Base-by-base conservation (phyloP, 2,888 invertebrate species). In the Eilema depressum region DNA sequence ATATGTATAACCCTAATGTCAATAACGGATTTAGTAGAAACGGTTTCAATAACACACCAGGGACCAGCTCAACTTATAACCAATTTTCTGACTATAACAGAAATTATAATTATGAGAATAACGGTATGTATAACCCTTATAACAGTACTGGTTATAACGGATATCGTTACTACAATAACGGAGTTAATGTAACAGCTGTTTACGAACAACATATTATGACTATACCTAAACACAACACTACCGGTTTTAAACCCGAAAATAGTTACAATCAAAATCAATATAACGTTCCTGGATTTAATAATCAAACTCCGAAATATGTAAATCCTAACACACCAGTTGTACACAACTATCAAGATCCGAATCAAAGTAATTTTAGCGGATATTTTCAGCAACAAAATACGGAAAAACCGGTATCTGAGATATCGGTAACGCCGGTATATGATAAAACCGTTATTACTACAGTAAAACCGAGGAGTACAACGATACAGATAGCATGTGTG, bases 311-410 rank as follows among this genome's bases (percentile, higher is more conserved):
- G 7, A 28, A 28, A n/a, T n/a, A n/a, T 11, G 37, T 12, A 25
- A 33, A 33, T 57, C 8, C 23, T 2, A 57, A 20, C 20, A 66
- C 14, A 3, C 11, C 57, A 26, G 7, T 20, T 23, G 37, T 37
- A 60, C 23, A 30, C 26, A 60, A 62, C 26, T 61, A 61, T 66
- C 64, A 64, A 41, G 41, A 63, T 28, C 53, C 65, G n/a, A 20
- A 63, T 59, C 69, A 59, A 62, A 63, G 26, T 26, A 66, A 66
- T 60, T 66, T 66, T 8, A 41, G 41, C 12, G 66, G 66, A 26
- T 66, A 66, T 66, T 33, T 66, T 26, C 66, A 66, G 20, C 26
- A 66, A 60, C 41, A 41, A 12, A 60, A 23, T 11, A 57, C 57
- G 20, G 4, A 23, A 11, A 33, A 23, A 33, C 25, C 63, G 25